Percentiles rank a stretch among this genome's conserved stretches.
Evolutionary conservation across 2,888 invertebrate species (phyloP).

Genomic region (Pristionchus exspectatus): DNA sequence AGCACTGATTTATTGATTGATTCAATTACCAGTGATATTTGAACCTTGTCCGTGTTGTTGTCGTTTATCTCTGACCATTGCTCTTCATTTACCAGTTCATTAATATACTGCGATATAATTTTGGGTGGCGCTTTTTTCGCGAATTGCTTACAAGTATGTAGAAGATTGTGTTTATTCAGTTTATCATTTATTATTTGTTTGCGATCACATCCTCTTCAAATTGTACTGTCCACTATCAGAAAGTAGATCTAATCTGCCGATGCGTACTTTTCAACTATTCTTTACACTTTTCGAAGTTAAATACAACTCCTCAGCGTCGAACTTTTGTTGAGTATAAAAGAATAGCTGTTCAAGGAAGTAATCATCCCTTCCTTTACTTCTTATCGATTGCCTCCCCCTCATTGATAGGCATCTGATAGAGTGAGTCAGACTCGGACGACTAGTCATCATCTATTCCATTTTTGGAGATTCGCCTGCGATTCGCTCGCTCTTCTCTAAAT

Average conservation of each 20-base stretch:
- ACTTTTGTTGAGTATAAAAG: background rate
- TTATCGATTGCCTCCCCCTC: slow-evolving; percentile 14
- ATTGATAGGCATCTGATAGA: slow-evolving; percentile 33
- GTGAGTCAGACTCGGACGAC: slow-evolving; percentile 26
- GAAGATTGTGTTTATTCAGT: no score
- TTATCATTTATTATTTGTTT: no score
- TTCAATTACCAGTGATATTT: no score
- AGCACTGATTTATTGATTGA: background rate
- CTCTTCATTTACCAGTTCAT: no score
- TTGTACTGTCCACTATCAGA: no score
- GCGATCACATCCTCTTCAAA: no score
- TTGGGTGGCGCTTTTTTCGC: no score
- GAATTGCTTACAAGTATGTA: no score
- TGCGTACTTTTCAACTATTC: background rate
- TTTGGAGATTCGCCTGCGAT: background rate
- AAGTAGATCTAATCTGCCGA: background rate
- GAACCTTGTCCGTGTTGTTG: no score
- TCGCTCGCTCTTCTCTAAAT: background rate
- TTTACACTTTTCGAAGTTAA: background rate
- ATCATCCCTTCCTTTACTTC: background rate
- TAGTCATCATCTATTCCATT: slow-evolving; percentile 10
- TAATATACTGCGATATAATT: no score
- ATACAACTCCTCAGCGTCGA: background rate
- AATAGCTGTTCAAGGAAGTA: no score
- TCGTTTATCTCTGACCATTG: no score